Base-by-base conservation (phyloP, 1,140 invertebrate genomes). In the Pollicipes pollicipes region DNA sequence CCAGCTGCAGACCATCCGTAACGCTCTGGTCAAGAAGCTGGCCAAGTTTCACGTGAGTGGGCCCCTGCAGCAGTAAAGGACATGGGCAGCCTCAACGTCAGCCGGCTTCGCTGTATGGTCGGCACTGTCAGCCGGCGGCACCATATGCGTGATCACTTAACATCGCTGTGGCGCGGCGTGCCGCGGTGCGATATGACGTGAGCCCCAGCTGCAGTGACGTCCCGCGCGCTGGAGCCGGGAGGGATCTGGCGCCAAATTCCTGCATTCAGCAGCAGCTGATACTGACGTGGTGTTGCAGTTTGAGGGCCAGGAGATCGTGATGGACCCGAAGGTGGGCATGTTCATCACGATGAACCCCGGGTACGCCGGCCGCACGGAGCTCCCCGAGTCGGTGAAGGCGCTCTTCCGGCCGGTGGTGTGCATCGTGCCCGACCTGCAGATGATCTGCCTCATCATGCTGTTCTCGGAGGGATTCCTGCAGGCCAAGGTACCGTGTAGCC, bases 311-410 rank as follows among this genome's bases (percentile, higher is more conserved):
- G 88, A 93, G 75, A 93, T 95, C 68, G 80, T 80, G 13, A 76
- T 96, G 76, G 90, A 95, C 79, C 79, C 82, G 16, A 90, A 92
- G 81, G 88, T 94, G 26, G 92, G 91, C 1, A 88, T 95, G 70
- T 96, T 95, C 77, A 93, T 95, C 64, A 95, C 92, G 16, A 94
- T 95, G 90, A 95, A 95, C 83, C 91, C 91, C 0, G 91, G 90
- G 8, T 93, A 95, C 78, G 90, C 90, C 0, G 90, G 91, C 0
- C 84, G 91, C 68, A 94, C 90, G 0, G 90, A 95, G 77, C 80
- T 95, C 32, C 92, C 92, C 0, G 92, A 95, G 79, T 93, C 90
- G 0, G 88, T 96, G 0, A 95, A 95, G 78, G 88, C 90, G 0
- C 79, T 94, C 0, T 96, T 95, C 79, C 82, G 93, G 31, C 91